Base-by-base conservation (phyloP, 2,888 invertebrate genomes). In the Leucoma salicis region DNA sequence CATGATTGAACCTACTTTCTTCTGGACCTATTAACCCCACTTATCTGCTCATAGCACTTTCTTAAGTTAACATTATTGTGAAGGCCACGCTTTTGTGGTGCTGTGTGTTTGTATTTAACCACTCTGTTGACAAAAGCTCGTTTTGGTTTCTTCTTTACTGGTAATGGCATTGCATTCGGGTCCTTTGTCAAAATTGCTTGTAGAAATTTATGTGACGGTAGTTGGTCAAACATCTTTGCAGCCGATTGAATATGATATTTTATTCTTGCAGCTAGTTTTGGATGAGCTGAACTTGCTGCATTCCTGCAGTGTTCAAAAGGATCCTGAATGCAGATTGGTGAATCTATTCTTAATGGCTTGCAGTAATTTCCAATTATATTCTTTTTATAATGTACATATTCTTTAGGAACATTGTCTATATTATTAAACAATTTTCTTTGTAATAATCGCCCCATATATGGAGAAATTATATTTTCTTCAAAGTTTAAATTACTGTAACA, bases 401-500 rank as follows among this genome's bases (percentile, higher is more conserved):
- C 66, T 12, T 49, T 18, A 1, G 79, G 70, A 6, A 74, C 31
- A 29, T 27, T 35, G 1, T 55, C 31, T 0, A 56, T n/a, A 7
- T 70, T 57, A 0, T 83, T 77, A 42, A 92, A 74, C 2, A 49
- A 46, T 5, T 80, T 67, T 1, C 73, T 65, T 2, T 77, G 65
- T 8, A 93, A 46, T 0, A 81, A 49, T 33, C 61, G 63, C 0
- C 94, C 94, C 28, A 92, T 67, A 56, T 87, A 91, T 0, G 93
- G 92, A 12, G 92, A 92, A 24, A 95, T 82, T 0, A 94, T 73
- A 16, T 82, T 64, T 0, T 82, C 69, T 0, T 78, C 73, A 60
- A 91, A 94, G 33, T 92, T 79, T 51, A 93, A 93, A 12, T 73
- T 68, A 0, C 77, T 70, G 63, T 93, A 95, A 66, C 91, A 94